Percentiles rank a stretch among this genome's conserved stretches.
Evolutionary conservation across 1,140 invertebrate species (phyloP).

Genomic region (Diachasma alloeum): DNA sequence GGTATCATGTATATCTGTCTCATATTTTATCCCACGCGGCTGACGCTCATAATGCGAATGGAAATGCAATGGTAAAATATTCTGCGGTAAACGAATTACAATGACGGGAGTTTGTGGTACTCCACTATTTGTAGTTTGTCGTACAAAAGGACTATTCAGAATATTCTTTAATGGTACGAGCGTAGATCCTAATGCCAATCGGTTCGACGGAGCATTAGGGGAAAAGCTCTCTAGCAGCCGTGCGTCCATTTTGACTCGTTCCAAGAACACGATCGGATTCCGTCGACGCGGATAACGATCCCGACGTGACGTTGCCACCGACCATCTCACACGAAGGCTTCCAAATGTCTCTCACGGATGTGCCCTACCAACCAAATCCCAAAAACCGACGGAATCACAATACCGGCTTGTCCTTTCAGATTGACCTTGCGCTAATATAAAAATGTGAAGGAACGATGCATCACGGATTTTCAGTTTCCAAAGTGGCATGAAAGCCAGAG

Average conservation of each 20-base stretch:
- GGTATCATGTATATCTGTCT: background rate
- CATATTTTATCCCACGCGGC: background rate
- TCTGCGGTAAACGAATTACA: slow-evolving; percentile 61
- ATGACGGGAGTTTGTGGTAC: slow-evolving; percentile 59
- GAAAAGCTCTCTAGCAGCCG: slow-evolving; percentile 28
- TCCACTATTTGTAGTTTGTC: slow-evolving; percentile 12
- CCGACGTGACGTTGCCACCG: too few relatives aligned
- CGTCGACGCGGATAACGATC: too few relatives aligned
- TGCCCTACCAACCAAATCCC: background rate
- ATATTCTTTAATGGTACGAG: background rate
- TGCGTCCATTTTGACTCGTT: slow-evolving; percentile 29
- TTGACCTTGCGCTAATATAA: background rate
- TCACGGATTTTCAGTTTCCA: background rate
- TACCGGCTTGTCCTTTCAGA: background rate
- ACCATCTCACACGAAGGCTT: too few relatives aligned
- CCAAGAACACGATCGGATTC: too few relatives aligned
- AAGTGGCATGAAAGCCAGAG: background rate
- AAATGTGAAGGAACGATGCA: background rate
- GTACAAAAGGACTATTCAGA: background rate
- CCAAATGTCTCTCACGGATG: too few relatives aligned
- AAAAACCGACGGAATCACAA: background rate
- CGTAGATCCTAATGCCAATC: background rate
- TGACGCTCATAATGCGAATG: slow-evolving; percentile 54
- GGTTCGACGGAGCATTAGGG: slow-evolving; percentile 36
- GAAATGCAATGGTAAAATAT: slow-evolving; percentile 63